Evolutionary conservation across 2,888 invertebrate species (phyloP).

Genomic region (Flabesymbios commensalis): DNA sequence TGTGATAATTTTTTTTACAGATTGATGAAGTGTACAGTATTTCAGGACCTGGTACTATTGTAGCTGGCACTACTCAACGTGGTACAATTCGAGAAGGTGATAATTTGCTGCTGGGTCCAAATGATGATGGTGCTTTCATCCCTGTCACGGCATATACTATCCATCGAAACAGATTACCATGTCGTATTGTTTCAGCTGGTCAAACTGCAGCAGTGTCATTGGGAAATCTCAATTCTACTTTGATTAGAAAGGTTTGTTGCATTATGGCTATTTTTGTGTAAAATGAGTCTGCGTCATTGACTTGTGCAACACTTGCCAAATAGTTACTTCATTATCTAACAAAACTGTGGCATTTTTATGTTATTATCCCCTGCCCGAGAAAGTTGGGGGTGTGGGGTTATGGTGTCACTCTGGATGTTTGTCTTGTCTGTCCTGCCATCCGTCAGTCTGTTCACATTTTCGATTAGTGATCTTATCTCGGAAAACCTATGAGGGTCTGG

Average conservation of each 20-base stretch:
- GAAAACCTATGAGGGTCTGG: no score
- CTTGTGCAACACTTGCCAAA: no score
- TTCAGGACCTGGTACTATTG: conserved; percentile 57
- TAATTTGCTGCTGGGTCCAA: conserved; percentile 64
- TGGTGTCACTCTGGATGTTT: no score
- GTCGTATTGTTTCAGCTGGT: conserved; percentile 83
- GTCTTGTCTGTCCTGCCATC: no score
- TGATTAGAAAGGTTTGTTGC: conserved; percentile 28
- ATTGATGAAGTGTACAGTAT: conserved; percentile 79
- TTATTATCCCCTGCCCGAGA: no score
- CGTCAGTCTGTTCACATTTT: no score
- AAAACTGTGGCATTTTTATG: no score
- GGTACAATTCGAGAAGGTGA: conserved; percentile 84
- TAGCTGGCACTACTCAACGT: conserved; percentile 54
- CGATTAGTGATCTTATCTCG: no score
- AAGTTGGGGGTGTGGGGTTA: no score
- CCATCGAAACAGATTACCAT: conserved; percentile 89
- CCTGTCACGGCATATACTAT: conserved; percentile 78
- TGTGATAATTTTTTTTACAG: conserved; percentile 68
- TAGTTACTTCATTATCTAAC: no score
- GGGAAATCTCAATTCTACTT: conserved; percentile 39
- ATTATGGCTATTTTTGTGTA: no score
- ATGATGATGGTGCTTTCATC: conserved; percentile 58
- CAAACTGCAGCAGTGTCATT: conserved; percentile 86
- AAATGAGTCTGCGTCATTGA: no score